A percentile compares a stretch with the other conserved stretches of the same genome.
Evolutionary conservation across 2,888 invertebrate species (phyloP).

Genomic region (Euzetes globulus): DNA sequence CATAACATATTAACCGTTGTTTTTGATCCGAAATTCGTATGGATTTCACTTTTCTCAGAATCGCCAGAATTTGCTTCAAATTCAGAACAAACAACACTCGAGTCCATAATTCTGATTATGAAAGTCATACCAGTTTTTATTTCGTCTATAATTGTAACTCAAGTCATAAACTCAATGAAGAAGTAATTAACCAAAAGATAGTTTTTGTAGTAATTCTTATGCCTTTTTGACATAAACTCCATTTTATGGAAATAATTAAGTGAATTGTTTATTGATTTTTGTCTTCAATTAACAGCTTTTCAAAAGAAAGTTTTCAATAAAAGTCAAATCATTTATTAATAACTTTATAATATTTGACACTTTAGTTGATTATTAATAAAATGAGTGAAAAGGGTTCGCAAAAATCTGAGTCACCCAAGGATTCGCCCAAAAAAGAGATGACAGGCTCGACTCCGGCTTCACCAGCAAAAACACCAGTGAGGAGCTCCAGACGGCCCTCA

Average conservation of each 20-base stretch:
- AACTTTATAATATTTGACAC: neutral
- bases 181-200: too few species aligned
- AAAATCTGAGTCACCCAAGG: conserved; percentile 2
- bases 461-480: neutral
- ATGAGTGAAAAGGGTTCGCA: conserved; percentile 25
- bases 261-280: neutral
- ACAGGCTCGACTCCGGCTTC: neutral
- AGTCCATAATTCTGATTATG: neutral
- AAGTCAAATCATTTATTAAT: neutral
- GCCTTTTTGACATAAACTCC: neutral
- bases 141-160: neutral
- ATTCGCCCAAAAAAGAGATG: conserved; percentile 5
- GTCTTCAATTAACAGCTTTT: neutral
- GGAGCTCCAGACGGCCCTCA: neutral
- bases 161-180: neutral
- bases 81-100: neutral
- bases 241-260: neutral
- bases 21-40: conserved; percentile 8
- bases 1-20: neutral
- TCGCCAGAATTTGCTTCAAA: neutral
- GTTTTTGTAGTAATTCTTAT: neutral
- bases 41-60: neutral
- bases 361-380: neutral
- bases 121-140: neutral
- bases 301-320: conserved; percentile 5